Evolutionary conservation across 2,797 vertebrate species (phyloP), one percentile per base, ranked within the genome.

Genomic region (Tokudaia tokunoshimensis): DNA sequence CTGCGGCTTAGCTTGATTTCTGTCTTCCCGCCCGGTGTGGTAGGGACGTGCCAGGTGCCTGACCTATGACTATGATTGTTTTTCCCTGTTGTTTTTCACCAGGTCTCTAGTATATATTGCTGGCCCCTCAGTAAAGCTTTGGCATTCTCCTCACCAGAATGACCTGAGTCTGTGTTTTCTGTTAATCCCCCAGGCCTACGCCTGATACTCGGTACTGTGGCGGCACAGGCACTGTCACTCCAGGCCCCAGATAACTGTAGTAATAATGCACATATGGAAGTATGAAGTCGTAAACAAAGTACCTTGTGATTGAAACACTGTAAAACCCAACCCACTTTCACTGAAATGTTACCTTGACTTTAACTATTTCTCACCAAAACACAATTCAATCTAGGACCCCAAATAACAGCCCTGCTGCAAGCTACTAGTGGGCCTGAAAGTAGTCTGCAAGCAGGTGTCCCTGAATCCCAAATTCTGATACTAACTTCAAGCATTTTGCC

Each of bases 341-440:
- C 74, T 67, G 89, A 94, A 91, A 67, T 84, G 47, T 65, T 94
- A 89, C 57, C 59, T 81, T 80, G 79, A 80, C 89, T 97, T 94
- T 89, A 65, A 34, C 50, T 70, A 79, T 0, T 19, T 89, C 94
- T 91, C 29, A 55, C 34, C 44, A 59, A 80, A 83, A 11, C 92
- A 17, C 44, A 88, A 79, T 10, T 37, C 19, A 88, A 59, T 3
- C 7, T 34, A 92, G n/a, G 65, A 74, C 50, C 22, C 41, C 47
- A 76, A n/a, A 76, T 70, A 79, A 94, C 0, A 89, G 41, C 61
- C 31, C 78, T 29, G n/a, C 37, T 37, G 79, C 44, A 63, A 94
- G 63, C n/a, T n/a, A n/a, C n/a, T 41, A 65, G 52, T 67, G 82
- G 22, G 83, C 89, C 4, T 61, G 72, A 78, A 85, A 81, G 52